These are phyloP conservation scores for Drosophila pruinosa DNA, from an alignment of 1,140 invertebrate genomes.

Conservation along the genomic window DNA sequence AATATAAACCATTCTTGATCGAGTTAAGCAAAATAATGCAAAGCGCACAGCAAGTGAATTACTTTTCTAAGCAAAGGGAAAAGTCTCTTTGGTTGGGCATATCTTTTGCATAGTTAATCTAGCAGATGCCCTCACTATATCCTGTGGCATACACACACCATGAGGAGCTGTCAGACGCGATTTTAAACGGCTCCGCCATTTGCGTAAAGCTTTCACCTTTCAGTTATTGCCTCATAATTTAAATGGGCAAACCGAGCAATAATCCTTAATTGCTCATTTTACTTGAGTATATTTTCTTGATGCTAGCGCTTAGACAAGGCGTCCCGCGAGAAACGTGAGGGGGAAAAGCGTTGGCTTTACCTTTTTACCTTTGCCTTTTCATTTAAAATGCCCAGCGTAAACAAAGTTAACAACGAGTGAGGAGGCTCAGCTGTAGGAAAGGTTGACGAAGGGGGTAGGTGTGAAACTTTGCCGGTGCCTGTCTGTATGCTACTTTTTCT, in stretches of 20 bases:
- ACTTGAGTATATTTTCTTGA: slow-evolving; percentile 72
- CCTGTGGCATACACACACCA: slow-evolving; percentile 13
- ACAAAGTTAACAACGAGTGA: slow-evolving; percentile 60
- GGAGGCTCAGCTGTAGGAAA: neutral
- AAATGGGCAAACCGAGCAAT: slow-evolving; percentile 73
- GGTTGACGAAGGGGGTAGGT: slow-evolving; percentile 23
- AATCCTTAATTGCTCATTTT: slow-evolving; percentile 81
- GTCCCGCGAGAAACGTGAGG: neutral
- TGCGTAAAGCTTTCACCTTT: slow-evolving; percentile 27
- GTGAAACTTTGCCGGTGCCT: slow-evolving; percentile 60
- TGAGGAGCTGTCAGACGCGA: slow-evolving; percentile 29
- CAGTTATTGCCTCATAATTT: slow-evolving; percentile 62
- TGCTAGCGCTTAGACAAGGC: slow-evolving; percentile 8
- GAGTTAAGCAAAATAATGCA: neutral
- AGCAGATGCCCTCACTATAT: slow-evolving; percentile 15
- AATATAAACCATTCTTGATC: neutral
- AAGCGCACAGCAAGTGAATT: neutral
- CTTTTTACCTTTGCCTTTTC: slow-evolving; percentile 53
- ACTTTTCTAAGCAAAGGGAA: neutral
- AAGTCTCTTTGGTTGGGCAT: neutral
- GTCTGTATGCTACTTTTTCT: slow-evolving; percentile 52
- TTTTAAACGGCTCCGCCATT: slow-evolving; percentile 12
- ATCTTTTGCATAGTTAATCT: slow-evolving; percentile 17
- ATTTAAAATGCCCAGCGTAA: slow-evolving; percentile 78
- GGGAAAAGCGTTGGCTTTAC: slow-evolving; percentile 15